These are phyloP conservation scores for Megalops atlanticus DNA, from an alignment of 2,113 vertebrate species.

Conservation along the genomic window DNA sequence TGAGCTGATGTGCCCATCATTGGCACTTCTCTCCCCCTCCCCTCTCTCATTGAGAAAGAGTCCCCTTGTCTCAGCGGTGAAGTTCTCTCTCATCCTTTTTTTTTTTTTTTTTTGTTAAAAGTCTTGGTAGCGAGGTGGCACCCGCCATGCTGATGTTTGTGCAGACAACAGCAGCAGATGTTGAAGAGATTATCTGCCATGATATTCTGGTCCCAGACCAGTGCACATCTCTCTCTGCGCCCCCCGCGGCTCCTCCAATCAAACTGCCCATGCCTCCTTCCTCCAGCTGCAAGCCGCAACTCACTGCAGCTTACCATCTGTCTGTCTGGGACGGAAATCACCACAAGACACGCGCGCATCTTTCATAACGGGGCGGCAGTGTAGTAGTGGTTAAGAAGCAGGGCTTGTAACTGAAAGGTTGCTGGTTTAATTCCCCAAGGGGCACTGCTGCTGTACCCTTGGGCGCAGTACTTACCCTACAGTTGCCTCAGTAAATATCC, in stretches of 20 bases:
- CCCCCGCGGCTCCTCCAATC: neutral
- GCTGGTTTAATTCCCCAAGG: no score
- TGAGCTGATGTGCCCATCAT: neutral
- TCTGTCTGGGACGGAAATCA: neutral
- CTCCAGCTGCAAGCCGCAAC: neutral
- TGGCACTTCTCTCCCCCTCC: neutral
- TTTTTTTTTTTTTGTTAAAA: no score
- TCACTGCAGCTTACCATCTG: neutral
- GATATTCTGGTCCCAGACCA: neutral
- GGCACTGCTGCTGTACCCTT: no score
- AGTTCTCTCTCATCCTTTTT: neutral
- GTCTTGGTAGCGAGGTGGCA: neutral
- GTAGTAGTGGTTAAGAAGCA: no score
- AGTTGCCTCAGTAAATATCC: no score
- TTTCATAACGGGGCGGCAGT: no score
- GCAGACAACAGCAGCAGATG: neutral
- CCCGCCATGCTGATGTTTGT: neutral
- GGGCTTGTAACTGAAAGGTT: no score
- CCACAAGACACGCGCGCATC: neutral
- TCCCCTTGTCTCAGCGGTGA: neutral
- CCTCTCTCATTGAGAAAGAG: no score
- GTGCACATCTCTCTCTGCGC: neutral
- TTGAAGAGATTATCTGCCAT: neutral
- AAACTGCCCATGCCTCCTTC: no score
- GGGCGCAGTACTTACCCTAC: no score